Percentiles rank a stretch among this genome's conserved stretches.
These are phyloP conservation scores for Fistularia tabacaria DNA, from an alignment of 2,797 vertebrate genomes.

Conservation along the genomic window DNA sequence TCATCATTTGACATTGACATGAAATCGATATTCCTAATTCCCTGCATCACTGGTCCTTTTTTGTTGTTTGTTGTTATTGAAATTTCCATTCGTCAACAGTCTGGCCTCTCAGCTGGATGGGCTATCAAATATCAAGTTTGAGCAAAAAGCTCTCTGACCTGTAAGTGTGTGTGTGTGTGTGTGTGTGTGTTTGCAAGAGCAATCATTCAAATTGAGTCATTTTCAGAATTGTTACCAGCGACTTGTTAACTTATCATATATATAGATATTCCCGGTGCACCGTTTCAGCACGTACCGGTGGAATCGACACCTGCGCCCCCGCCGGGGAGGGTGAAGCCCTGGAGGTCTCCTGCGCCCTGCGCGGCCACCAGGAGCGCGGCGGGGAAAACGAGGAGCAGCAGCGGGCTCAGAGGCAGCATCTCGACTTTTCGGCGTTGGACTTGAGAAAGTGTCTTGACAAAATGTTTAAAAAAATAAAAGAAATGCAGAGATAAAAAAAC, in stretches of 20 bases:
- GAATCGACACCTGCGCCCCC: constrained; percentile 42
- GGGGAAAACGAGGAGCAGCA: constrained; percentile 55
- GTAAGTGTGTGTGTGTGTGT: constrained; percentile 11
- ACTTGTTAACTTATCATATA: not conserved
- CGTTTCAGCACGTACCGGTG: constrained; percentile 41
- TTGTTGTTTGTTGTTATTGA: too few relatives aligned
- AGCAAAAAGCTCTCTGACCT: constrained; percentile 7
- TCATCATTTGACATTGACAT: too few relatives aligned
- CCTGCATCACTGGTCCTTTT: too few relatives aligned
- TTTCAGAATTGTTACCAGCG: too few relatives aligned
- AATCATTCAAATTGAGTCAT: too few relatives aligned
- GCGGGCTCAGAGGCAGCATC: constrained; percentile 53
- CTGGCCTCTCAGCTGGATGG: constrained; percentile 3
- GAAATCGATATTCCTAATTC: too few relatives aligned
- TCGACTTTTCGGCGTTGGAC: not conserved
- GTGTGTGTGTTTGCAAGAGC: not conserved
- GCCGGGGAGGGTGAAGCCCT: constrained; percentile 30
- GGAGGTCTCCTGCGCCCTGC: constrained; percentile 54
- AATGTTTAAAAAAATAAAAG: constrained; percentile 10
- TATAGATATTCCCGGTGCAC: not conserved
- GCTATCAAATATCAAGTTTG: constrained; percentile 24
- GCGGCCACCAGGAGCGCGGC: constrained; percentile 50
- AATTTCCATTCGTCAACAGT: too few relatives aligned
- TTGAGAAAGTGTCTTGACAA: not conserved
- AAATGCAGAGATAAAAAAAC: constrained; percentile 11